A percentile compares a stretch with the other conserved stretches of the same genome.
phyloP scores from a whole-genome alignment of 2,113 vertebrate genomes.

The Taurulus bubalis region DNA sequence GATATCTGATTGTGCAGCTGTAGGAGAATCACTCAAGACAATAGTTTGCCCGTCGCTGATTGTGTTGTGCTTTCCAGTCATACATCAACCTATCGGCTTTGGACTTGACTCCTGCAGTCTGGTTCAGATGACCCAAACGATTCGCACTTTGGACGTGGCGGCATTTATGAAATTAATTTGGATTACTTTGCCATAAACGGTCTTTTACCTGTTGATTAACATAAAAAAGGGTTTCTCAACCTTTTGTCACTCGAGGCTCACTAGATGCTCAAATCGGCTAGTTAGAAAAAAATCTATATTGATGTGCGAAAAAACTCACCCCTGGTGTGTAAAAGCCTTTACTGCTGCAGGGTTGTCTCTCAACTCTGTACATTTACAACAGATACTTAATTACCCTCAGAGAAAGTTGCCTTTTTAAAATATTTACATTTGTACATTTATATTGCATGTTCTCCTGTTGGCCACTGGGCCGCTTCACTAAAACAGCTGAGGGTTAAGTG shows the following conservation, averaged over 20 bases:
- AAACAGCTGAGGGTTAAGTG: slow-evolving; percentile 51
- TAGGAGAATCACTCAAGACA: background rate
- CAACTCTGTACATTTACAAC: background rate
- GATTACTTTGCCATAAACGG: background rate
- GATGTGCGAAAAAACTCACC: too few relatives aligned
- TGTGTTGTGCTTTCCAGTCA: background rate
- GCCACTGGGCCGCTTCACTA: slow-evolving; percentile 19
- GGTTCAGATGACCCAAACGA: background rate
- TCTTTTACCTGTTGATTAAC: background rate
- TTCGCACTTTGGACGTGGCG: background rate
- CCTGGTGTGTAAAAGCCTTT: too few relatives aligned
- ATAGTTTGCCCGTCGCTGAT: background rate
- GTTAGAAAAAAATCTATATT: too few relatives aligned
- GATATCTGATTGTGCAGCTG: background rate
- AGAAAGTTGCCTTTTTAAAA: slow-evolving; percentile 16
- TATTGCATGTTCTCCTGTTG: background rate
- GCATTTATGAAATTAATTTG: background rate
- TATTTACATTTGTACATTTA: slow-evolving; percentile 14
- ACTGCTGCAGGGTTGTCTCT: too few relatives aligned
- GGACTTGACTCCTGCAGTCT: background rate
- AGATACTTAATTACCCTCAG: background rate
- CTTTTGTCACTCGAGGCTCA: too few relatives aligned
- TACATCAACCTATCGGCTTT: background rate
- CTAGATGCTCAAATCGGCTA: too few relatives aligned
- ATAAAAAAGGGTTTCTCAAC: too few relatives aligned